These are phyloP conservation scores for Oncorhynchus kisutch DNA, from an alignment of 2,113 vertebrate species.

Conservation along the genomic window DNA sequence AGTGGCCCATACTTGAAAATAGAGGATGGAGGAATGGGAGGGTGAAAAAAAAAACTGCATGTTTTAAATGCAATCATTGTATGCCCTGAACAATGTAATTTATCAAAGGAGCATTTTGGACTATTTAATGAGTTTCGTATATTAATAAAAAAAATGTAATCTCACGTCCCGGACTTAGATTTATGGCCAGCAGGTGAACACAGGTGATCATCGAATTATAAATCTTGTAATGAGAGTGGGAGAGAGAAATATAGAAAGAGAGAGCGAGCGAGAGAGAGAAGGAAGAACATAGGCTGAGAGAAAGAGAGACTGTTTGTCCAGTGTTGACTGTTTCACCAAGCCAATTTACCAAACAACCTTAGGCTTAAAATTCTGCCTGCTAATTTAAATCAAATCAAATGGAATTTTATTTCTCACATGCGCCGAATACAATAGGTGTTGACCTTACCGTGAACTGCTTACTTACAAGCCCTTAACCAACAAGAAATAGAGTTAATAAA, in stretches of 20 bases:
- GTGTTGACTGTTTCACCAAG: conserved; percentile 77
- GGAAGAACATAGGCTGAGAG: conserved; percentile 3
- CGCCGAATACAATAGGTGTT: too few species aligned
- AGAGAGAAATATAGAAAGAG: conserved; percentile 5
- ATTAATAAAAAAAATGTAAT: conserved; percentile 94
- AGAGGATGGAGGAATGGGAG: conserved; percentile 15
- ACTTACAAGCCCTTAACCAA: too few species aligned
- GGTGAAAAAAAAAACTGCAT: conserved; percentile 44
- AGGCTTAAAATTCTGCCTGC: conserved; percentile 83
- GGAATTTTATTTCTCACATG: too few species aligned
- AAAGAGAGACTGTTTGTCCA: neutral
- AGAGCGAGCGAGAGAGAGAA: conserved; percentile 13
- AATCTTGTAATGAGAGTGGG: conserved; percentile 84
- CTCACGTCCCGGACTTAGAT: conserved; percentile 85
- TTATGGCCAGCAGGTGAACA: conserved; percentile 92
- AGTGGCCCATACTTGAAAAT: conserved; percentile 33
- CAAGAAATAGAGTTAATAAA: too few species aligned
- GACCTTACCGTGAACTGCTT: too few species aligned
- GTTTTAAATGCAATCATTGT: conserved; percentile 92
- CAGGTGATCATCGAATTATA: conserved; percentile 96
- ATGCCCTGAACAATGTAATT: conserved; percentile 90
- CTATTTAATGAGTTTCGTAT: conserved; percentile 95
- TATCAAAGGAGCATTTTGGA: conserved; percentile 92
- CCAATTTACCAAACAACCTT: conserved; percentile 85
- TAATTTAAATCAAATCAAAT: conserved; percentile 81